phyloP scores from a whole-genome alignment of 2,888 invertebrate genomes.

The Neocrepidodera transversa region DNA sequence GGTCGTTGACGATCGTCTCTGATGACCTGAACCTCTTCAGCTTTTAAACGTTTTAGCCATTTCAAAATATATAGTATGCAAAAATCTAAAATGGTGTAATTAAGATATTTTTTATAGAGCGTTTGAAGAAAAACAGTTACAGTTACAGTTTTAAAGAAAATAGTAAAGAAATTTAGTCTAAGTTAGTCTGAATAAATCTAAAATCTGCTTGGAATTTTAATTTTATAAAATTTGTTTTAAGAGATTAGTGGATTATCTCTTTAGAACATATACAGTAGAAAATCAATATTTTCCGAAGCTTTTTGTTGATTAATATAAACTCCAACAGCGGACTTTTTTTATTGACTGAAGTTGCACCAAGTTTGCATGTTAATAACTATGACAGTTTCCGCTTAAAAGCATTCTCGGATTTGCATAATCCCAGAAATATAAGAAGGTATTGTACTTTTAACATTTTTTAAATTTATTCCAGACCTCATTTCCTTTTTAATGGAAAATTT shows the following conservation, averaged over 20 bases:
- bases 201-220: too few relatives aligned
- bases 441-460: neutral
- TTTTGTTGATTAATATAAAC: neutral
- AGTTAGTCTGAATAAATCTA: too few relatives aligned
- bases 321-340: neutral
- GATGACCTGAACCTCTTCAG: constrained; percentile 3
- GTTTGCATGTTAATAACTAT: neutral
- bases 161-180: too few relatives aligned
- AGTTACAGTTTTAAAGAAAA: too few relatives aligned
- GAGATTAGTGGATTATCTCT: too few relatives aligned
- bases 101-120: neutral
- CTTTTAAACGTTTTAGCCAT: neutral
- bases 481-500: neutral
- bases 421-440: constrained; percentile 6
- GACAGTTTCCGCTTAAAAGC: constrained; percentile 8
- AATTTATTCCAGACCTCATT: neutral
- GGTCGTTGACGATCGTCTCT: neutral
- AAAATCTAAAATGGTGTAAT: neutral
- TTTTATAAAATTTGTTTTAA: too few relatives aligned
- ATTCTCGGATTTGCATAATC: constrained; percentile 6
- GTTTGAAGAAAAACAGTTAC: too few relatives aligned
- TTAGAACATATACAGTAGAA: too few relatives aligned
- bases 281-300: too few relatives aligned
- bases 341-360: neutral
- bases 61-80: neutral